Base-by-base conservation (phyloP, 2,113 vertebrate species). In the Cyanoderma ruficeps region DNA sequence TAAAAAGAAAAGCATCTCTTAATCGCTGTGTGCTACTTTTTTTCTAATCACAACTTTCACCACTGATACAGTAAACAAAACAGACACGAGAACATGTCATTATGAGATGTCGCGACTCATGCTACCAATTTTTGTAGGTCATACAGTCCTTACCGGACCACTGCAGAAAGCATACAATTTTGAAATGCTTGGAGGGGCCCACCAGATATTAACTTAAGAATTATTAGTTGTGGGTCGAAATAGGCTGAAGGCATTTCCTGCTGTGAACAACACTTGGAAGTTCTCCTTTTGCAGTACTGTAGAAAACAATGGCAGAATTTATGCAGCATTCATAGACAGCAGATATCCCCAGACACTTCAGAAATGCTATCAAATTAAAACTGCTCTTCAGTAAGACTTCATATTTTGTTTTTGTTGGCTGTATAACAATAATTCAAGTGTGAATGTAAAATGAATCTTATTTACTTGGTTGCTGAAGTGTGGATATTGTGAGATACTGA, bases 191-290 rank as follows among this genome's bases (percentile, higher is more conserved):
- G 85, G 86, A 94, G 82, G 16, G 75, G 65, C 60, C 77, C 80
- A 91, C 19, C 44, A 88, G 77, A 94, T 95, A 94, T 88, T 96
- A 96, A 92, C 81, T 95, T 91, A 91, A 96, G 91, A 97, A 87
- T 97, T 97, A 93, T 95, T 96, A 84, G 90, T 96, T 97, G 95
- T 96, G 95, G 70, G 87, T 89, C 96, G 96, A 89, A 92, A 92
- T 94, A 89, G 83, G 64, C 71, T 83, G 65, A 95, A 97, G 95
- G 75, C 87, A 97, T 96, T 97, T 97, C 84, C 89, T 95, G 81
- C 93, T 96, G 44, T 74, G 91, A 52, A 65, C 23, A 8, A 82
- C 94, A 82, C 85, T 92, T 94, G 82, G 84, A 96, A 79, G 88
- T 91, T 96, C 74, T 92, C 80, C 56, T 94, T 95, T 59, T 85